Evolutionary conservation across 2,797 vertebrate genomes (phyloP).

Genomic region (Forpus xanthops): DNA sequence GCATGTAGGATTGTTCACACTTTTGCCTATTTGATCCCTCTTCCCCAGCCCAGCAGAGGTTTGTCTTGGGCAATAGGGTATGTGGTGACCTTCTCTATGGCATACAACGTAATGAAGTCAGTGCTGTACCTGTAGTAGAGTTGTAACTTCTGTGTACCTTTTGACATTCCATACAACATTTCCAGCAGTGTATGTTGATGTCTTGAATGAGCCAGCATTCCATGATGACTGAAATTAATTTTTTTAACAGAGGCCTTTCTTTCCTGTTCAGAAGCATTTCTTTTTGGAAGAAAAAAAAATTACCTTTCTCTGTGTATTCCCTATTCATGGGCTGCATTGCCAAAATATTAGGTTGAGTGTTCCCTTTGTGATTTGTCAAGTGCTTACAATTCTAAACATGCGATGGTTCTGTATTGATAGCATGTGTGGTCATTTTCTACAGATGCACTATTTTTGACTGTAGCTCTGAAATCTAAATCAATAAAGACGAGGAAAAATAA

Average conservation of each 20-base stretch:
- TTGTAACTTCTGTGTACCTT: fast-evolving
- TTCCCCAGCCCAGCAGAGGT: conserved; percentile 86
- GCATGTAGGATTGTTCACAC: conserved; percentile 83
- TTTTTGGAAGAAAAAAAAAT: background rate
- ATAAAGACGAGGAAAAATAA: conserved; percentile 57
- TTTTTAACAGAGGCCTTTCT: conserved; percentile 3
- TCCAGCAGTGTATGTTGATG: background rate
- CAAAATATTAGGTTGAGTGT: conserved; percentile 31
- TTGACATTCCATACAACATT: background rate
- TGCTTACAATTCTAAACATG: conserved; percentile 50
- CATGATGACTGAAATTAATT: background rate
- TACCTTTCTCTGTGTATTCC: background rate
- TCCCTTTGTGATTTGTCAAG: conserved; percentile 24
- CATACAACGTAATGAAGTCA: conserved; percentile 75
- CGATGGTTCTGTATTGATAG: conserved; percentile 38
- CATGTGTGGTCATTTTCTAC: conserved; percentile 62
- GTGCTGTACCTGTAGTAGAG: conserved; percentile 66
- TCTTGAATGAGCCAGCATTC: background rate
- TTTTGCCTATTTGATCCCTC: conserved; percentile 77
- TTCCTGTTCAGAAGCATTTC: background rate
- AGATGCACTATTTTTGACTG: conserved; percentile 66
- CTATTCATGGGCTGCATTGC: background rate
- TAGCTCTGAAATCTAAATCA: conserved; percentile 67
- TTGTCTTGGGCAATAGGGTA: conserved; percentile 76
- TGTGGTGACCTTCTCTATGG: conserved; percentile 84